Base-by-base conservation (phyloP, 2,888 invertebrate genomes). In the Mimachlamys varia region DNA sequence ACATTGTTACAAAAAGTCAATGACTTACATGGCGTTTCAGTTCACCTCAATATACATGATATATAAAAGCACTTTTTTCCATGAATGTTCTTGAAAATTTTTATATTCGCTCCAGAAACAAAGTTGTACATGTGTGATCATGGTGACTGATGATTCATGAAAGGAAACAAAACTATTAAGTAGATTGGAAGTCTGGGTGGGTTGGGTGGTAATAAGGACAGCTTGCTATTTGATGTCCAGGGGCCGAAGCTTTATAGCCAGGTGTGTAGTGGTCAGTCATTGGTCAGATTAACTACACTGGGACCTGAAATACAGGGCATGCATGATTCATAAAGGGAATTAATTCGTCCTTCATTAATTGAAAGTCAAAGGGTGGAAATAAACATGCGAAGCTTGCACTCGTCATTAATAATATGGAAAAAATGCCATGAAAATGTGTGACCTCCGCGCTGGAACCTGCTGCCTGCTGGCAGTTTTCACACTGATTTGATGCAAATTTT, bases 281-380 rank as follows among this genome's bases (percentile, higher is more conserved):
- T 76, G 76, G 76, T 76, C 76, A 76, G 13, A 76, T 53, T 53
- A 53, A 53, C 53, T 19, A 53, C 53, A 0, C 62, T 62, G 10
- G 62, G 62, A 76, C 76, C 76, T 33, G 0, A 0, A 76, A 27
- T 33, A 76, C 0, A 10, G 12, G 27, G 33, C 33, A 76, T 76
- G 76, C 76, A 76, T 76, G 76, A 76, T 33, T 76, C 76, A 76
- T 76, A 76, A 76, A 76, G 76, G 33, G 76, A 76, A 76, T 76
- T 76, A 27, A 76, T 76, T 33, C 33, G 13, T 27, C 62, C 22
- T 76, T 76, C 76, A 76, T 76, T 76, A 76, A 76, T 33, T 76
- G 27, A 2, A 76, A 33, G 76, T 76, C 27, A 27, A 76, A 27
- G 76, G 17, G 22, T 0, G 33, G 76, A 27, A 76, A 62, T 62